Evolutionary conservation across 2,797 vertebrate species (phyloP).

Genomic region (Triplophysa bombifrons): DNA sequence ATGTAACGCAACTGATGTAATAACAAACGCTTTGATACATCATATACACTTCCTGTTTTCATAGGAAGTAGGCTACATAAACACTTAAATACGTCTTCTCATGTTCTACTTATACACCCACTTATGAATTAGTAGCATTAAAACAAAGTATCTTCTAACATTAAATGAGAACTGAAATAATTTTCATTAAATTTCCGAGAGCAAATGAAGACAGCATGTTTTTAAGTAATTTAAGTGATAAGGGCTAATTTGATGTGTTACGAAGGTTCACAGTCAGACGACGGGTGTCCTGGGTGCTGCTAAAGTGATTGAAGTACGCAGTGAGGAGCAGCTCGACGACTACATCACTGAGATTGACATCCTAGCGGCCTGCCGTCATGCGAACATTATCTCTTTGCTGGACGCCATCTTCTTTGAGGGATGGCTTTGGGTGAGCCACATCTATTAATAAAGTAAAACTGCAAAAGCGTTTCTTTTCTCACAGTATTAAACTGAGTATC

Average conservation of each 20-base stretch:
- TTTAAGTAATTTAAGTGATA: not conserved
- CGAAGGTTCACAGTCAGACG: constrained; percentile 63
- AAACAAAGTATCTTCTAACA: too few species aligned
- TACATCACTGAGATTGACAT: constrained; percentile 72
- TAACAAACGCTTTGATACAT: not conserved
- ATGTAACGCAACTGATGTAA: too few species aligned
- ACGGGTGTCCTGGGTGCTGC: constrained; percentile 62
- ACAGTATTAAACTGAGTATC: not conserved
- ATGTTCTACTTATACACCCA: too few species aligned
- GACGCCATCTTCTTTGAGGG: constrained; percentile 66
- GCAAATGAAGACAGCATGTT: not conserved
- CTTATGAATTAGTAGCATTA: too few species aligned
- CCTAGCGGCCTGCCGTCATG: constrained; percentile 64
- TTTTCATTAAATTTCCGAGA: too few species aligned
- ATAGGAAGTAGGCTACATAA: not conserved
- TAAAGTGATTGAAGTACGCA: constrained; percentile 66
- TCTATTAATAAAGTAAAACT: not conserved
- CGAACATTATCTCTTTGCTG: constrained; percentile 64
- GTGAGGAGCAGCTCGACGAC: constrained; percentile 74
- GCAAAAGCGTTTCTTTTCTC: not conserved
- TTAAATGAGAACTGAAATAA: too few species aligned
- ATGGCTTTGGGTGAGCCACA: constrained; percentile 66
- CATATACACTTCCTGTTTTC: not conserved
- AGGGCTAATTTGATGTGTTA: not conserved
- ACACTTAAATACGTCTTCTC: not conserved